These are phyloP conservation scores for Oasisia sp. DNA, from an alignment of 2,888 invertebrate genomes.

Conservation along the genomic window DNA sequence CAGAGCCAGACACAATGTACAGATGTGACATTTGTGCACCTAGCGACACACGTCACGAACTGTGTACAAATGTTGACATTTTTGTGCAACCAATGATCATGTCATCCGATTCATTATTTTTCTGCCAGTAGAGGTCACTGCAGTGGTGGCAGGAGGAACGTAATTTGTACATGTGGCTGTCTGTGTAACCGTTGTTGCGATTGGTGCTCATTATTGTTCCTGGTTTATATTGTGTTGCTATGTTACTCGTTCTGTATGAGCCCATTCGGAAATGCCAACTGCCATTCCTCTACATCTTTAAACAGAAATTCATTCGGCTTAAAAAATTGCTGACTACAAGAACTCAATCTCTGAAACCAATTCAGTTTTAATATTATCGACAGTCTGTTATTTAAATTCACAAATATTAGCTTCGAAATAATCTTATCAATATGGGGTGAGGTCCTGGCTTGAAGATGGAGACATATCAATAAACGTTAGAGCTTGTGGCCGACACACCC, in stretches of 20 bases:
- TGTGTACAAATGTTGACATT: too few species aligned
- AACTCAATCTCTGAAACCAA: background rate
- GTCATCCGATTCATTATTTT: background rate
- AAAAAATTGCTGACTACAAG: background rate
- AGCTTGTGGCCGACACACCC: background rate
- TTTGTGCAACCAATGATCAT: too few species aligned
- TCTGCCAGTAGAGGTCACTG: background rate
- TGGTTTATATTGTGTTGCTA: background rate
- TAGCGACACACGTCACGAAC: background rate
- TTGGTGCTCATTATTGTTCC: background rate
- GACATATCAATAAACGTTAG: background rate
- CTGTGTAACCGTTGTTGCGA: background rate
- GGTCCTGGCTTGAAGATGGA: background rate
- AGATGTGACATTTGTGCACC: background rate
- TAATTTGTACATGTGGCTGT: constrained; percentile 9
- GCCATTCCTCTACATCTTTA: background rate
- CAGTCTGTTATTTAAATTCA: background rate
- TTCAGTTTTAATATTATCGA: background rate
- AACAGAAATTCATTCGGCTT: background rate
- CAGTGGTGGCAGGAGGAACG: background rate
- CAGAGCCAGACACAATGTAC: background rate
- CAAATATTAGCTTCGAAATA: background rate
- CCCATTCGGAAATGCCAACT: background rate
- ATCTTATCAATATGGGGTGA: background rate
- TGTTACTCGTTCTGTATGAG: background rate